Base-by-base conservation (phyloP, 2,888 invertebrate species). In the Philereme vetulata region DNA sequence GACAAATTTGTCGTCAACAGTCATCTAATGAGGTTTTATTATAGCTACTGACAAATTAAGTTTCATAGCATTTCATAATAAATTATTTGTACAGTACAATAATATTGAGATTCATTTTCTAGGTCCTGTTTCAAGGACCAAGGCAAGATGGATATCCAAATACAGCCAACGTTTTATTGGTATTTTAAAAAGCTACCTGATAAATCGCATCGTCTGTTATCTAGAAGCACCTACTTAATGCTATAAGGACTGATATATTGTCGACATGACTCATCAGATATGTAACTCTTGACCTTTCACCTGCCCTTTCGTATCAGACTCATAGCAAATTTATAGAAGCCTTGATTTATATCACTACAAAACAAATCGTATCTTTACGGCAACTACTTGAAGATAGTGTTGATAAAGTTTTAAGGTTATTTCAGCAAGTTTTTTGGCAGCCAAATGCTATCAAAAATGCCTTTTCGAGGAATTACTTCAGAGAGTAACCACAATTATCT, bases 301-400 rank as follows among this genome's bases (percentile, higher is more conserved):
- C 52, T 64, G 70, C 59, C 62, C 64, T 65, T 68, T 66, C 54
- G 64, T 64, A 68, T 54, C 59, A 67, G 62, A 66, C 57, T 62
- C 66, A 55, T 64, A 58, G 71, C 65, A 70, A 72, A 72, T 74
- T 74, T 68, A 71, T 70, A 71, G 66, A 68, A 67, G 60, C 67
- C 70, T 64, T 72, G 79, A 82, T 82, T 79, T 78, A 75, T 82
- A 81, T 76, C 75, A 63, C 64, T 49, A 55, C 54, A 72, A 77
- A 81, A 80, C 68, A 74, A 71, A 79, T 78, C 68, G 72, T 61
- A 62, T 71, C 74, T 76, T 77, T 75, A 74, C 66, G 66, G 71
- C 65, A 56, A 49, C 64, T 58, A 40, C 49, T 65, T 63, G 55
- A 64, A 67, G 72, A 72, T 76, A 73, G 55, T 56, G 58, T 62